Conservation (phyloP, 2,113 vertebrate species). For the Pogona vitticeps region DNA sequence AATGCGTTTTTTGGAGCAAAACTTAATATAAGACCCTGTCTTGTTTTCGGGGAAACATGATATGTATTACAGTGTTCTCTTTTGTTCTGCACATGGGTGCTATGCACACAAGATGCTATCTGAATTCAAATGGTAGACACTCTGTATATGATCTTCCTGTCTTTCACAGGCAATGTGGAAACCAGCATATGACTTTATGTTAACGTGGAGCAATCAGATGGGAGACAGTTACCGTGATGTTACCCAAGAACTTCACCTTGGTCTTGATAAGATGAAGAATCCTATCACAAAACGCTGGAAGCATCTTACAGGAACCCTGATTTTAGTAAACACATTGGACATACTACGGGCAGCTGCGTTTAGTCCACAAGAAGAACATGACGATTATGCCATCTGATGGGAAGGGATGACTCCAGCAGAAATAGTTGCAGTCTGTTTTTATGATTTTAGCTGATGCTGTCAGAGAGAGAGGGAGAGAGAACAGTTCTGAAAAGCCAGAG, state of each 20-base stretch:
- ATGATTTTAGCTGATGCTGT: slow-evolving; percentile 5
- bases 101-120: neutral
- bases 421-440: neutral
- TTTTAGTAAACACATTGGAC: slow-evolving; percentile 94
- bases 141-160: too few relatives aligned
- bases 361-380: slow-evolving; percentile 81
- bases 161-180: slow-evolving; percentile 95
- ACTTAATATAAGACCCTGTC: too few relatives aligned
- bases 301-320: slow-evolving; percentile 94
- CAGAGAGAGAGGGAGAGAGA: neutral
- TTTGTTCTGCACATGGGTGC: neutral
- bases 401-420: fast-evolving
- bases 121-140: neutral
- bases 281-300: slow-evolving; percentile 98
- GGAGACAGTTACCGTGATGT: slow-evolving; percentile 97
- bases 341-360: slow-evolving; percentile 90
- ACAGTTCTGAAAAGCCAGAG: slow-evolving; percentile 50
- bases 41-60: too few relatives aligned
- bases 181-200: slow-evolving; percentile 93
- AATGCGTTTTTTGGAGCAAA: too few relatives aligned
- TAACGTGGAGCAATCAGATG: slow-evolving; percentile 95
- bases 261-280: slow-evolving; percentile 95
- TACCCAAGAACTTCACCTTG: slow-evolving; percentile 94
- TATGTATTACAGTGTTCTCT: too few relatives aligned
- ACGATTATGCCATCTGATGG: slow-evolving; percentile 88